Evolutionary conservation across 2,888 invertebrate genomes (phyloP).

Genomic region (Bellardia bayeri): DNA sequence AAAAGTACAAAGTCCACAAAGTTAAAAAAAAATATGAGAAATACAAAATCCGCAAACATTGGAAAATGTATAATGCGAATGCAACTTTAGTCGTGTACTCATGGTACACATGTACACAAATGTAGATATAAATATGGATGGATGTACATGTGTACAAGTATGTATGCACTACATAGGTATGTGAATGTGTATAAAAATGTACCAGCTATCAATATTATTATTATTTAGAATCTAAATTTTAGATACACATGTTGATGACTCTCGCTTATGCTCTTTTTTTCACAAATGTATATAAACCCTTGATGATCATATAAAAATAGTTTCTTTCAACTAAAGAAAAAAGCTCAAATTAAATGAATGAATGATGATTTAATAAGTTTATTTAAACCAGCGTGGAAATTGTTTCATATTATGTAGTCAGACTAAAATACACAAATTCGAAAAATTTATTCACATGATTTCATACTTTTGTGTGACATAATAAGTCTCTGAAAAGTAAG

Average conservation of each 20-base stretch:
- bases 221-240: too few species aligned
- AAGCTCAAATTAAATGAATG: too few species aligned
- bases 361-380: too few species aligned
- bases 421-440: too few species aligned
- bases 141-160: too few species aligned
- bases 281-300: too few species aligned
- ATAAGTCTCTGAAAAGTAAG: too few species aligned
- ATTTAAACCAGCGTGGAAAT: too few species aligned
- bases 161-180: too few species aligned
- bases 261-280: neutral
- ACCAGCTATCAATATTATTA: neutral
- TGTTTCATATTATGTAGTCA: too few species aligned
- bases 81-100: conserved; percentile 48
- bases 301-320: too few species aligned
- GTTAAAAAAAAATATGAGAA: conserved; percentile 26
- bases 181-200: neutral
- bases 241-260: conserved; percentile 3
- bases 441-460: neutral
- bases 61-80: conserved; percentile 20
- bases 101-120: neutral
- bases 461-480: neutral
- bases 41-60: conserved; percentile 17
- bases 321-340: too few species aligned
- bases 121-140: conserved; percentile 5
- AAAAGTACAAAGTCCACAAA: conserved; percentile 55